These are phyloP conservation scores for Phocoena sinus DNA, from an alignment of 2,113 vertebrate genomes.

Conservation along the genomic window DNA sequence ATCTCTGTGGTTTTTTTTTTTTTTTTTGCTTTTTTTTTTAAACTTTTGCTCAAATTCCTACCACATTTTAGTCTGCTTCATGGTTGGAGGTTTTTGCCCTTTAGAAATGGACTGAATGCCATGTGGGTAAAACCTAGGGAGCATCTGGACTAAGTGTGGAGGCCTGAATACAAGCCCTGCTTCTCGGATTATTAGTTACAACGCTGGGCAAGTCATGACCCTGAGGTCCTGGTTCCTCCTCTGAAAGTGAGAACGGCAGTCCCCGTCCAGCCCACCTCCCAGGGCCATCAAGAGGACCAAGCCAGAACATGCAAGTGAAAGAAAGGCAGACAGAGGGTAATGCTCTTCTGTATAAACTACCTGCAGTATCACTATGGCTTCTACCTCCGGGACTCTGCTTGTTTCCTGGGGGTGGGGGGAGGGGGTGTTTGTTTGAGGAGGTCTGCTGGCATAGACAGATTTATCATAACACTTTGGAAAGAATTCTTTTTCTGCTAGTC, in stretches of 20 bases:
- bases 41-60: background rate
- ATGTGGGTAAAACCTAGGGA: background rate
- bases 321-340: background rate
- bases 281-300: background rate
- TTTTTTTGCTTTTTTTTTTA: background rate
- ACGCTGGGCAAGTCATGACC: background rate
- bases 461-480: background rate
- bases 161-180: background rate
- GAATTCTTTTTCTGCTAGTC: background rate
- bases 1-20: background rate
- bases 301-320: background rate
- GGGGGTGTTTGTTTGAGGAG: background rate
- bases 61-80: background rate
- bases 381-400: background rate
- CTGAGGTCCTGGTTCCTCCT: background rate
- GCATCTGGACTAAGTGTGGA: background rate
- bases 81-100: background rate
- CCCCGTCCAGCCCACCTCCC: background rate
- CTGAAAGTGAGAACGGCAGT: background rate
- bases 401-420: background rate
- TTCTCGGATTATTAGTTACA: background rate
- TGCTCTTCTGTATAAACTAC: background rate
- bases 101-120: background rate
- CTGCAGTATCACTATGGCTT: background rate
- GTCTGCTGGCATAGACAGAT: background rate